Percentiles rank a stretch among this genome's conserved stretches.
Conservation (phyloP, 2,113 vertebrate species). For the Xerus inauris region DNA sequence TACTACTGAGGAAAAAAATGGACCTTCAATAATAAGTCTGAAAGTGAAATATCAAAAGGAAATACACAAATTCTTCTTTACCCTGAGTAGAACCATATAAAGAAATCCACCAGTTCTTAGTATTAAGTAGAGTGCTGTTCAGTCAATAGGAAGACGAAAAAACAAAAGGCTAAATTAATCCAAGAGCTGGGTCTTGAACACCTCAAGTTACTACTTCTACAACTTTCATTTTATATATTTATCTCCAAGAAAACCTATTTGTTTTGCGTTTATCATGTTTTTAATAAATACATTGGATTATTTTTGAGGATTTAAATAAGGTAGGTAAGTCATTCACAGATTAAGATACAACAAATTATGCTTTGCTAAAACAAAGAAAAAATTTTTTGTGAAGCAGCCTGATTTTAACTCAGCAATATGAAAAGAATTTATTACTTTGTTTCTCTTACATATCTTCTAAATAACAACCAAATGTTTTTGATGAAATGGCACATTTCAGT, state of each 20-base stretch:
- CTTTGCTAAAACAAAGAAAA: slow-evolving; percentile 31
- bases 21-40: background rate
- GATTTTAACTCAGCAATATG: slow-evolving; percentile 44
- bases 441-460: slow-evolving; percentile 33
- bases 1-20: background rate
- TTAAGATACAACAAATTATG: slow-evolving; percentile 2
- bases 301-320: slow-evolving; percentile 54
- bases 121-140: background rate
- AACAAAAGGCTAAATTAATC: background rate
- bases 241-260: slow-evolving; percentile 33
- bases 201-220: background rate
- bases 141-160: background rate
- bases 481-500: background rate
- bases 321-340: background rate
- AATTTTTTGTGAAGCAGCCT: slow-evolving; percentile 18
- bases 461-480: slow-evolving; percentile 16
- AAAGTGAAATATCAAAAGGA: slow-evolving; percentile 11
- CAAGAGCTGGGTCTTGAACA: background rate
- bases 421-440: slow-evolving; percentile 40
- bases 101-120: background rate
- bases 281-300: slow-evolving; percentile 32
- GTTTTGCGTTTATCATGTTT: slow-evolving; percentile 6
- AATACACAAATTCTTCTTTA: background rate
- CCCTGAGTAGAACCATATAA: background rate
- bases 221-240: slow-evolving; percentile 30